Base-by-base conservation (phyloP, 2,113 vertebrate species). In the Microtus montanus region DNA sequence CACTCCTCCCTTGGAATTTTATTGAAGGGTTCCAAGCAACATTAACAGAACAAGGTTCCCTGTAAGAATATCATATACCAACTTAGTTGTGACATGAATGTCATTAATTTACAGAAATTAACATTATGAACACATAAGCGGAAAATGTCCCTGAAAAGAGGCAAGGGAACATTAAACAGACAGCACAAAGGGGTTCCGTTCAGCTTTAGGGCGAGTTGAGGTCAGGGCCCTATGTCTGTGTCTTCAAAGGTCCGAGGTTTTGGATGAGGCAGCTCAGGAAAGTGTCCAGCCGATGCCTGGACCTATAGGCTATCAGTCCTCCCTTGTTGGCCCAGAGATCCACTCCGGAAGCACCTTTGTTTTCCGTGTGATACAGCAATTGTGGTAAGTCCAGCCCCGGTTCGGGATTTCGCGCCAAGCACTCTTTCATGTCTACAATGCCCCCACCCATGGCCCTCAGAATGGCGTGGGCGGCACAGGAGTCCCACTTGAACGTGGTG, bases 401-500 rank as follows among this genome's bases (percentile, higher is more conserved):
- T 33, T 70, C n/a, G 22, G 87, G 52, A 35, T 73, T 74, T 90
- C 82, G 82, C 28, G 94, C 90, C 38, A 99, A 96, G 90, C 97
- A 97, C 95, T 97, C 92, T 0, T 95, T 97, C 58, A 99, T 98
- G 97, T 99, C 98, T 7, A 98, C 98, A 30, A 99, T 98, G 0
- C 99, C 99, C 0, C 99, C 99, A 2, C 99, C 99, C n/a, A 99
- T 98, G 68, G 99, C 98, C 82, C 98, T 98, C 74, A 99, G 98
- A 33, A 99, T 97, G 58, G 99, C 99, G 15, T 99, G 99, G 7
- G 98, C 98, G 8, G 98, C 99, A 6, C 99, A 99, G 1, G 98
- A 99, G 98, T 99, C 99, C 99, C 99, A 99, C 94, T 99, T 99
- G 80, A 98, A 99, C 2, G 99, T 99, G 97, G 98, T 99, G 8